Percentiles rank a stretch among this genome's conserved stretches.
Evolutionary conservation across 2,797 vertebrate genomes (phyloP).

Genomic region (Melanogrammus aeglefinus): DNA sequence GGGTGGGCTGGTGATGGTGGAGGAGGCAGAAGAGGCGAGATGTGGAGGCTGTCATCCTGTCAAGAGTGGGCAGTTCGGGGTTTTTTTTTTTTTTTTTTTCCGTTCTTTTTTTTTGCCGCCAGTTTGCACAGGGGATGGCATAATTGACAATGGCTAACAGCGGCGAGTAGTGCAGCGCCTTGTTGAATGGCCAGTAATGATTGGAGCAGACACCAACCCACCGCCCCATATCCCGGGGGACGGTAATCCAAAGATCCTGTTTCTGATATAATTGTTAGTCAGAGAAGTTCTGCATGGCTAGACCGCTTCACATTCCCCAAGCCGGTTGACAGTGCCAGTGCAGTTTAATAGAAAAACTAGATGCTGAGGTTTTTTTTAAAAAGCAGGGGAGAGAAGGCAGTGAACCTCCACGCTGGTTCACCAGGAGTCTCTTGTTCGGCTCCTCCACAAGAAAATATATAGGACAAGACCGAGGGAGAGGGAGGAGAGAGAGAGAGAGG

Average conservation of each 20-base stretch:
- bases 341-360: constrained; percentile 86
- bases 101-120: constrained; percentile 75
- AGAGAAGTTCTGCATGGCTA: constrained; percentile 85
- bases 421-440: constrained; percentile 71
- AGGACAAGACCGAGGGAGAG: constrained; percentile 38
- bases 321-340: constrained; percentile 83
- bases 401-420: constrained; percentile 77
- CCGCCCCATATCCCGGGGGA: constrained; percentile 75
- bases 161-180: constrained; percentile 78
- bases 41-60: constrained; percentile 73
- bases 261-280: constrained; percentile 90
- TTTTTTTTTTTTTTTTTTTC: constrained; percentile 25
- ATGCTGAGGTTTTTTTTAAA: constrained; percentile 80
- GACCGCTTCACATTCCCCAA: constrained; percentile 79
- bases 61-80: constrained; percentile 75
- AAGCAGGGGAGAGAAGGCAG: constrained; percentile 73
- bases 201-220: constrained; percentile 82
- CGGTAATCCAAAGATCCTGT: constrained; percentile 83
- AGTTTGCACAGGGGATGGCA: constrained; percentile 82
- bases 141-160: constrained; percentile 86
- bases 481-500: constrained; percentile 21
- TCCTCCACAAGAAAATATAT: constrained; percentile 60
- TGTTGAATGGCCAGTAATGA: constrained; percentile 85
- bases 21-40: constrained; percentile 29
- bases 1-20: constrained; percentile 7